Evolutionary conservation across 1,140 invertebrate species (phyloP), one percentile per base, ranked within the genome.

Genomic region (Aphaenogaster floridana): DNA sequence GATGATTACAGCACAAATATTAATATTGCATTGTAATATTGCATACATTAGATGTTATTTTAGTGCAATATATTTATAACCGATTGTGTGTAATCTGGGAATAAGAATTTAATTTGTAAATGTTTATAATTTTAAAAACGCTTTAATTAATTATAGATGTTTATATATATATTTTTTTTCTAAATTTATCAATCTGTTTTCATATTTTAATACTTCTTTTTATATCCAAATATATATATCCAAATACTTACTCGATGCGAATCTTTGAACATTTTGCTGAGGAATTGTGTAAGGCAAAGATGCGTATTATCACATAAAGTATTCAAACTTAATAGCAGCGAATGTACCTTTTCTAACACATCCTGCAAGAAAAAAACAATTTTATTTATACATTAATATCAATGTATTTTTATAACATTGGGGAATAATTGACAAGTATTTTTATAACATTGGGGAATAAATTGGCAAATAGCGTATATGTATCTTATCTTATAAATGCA

Each of bases 261-360:
- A 93, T 96, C 96, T 71, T 96, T 94, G 94, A 97, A 97, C 80
- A 96, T 96, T 94, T 96, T 97, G 0, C 95, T 96, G 34, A 97
- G 93, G 92, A 97, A 97, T 88, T 97, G 96, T 59, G 96, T 93
- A 71, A 97, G 96, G 94, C 97, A 97, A 42, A 95, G 94, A 95
- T 97, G 97, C 57, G 95, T 94, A 63, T 96, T 96, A 52, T 95
- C 92, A 85, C 94, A 95, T 15, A 92, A 81, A 7, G 57, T 93
- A 90, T 96, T 96, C 48, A 97, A 91, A 77, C 95, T 91, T 59
- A 95, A 88, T 42, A 97, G 93, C 76, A 97, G 94, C 66, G 96
- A 94, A 90, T 96, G 95, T 57, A 97, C 92, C 76, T 95, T 95
- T 84, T 96, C 96, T 72, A 95, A 92, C 11, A 96, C 59, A 69